Evolutionary conservation across 2,113 vertebrate genomes (phyloP).

Genomic region (Alces alces): DNA sequence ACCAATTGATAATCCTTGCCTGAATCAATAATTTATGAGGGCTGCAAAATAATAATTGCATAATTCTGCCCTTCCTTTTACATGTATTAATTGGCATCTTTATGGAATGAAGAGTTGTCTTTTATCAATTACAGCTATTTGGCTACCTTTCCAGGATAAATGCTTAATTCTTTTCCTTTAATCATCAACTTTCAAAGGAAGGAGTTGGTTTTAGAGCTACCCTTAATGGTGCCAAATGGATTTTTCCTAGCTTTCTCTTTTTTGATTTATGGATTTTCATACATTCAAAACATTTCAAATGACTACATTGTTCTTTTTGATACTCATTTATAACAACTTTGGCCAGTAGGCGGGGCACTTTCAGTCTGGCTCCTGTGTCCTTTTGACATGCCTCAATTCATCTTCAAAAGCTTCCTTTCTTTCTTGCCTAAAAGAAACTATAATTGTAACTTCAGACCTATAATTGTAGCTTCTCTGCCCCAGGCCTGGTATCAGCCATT

Average conservation of each 20-base stretch:
- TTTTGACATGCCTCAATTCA: slow-evolving; percentile 10
- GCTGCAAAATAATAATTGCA: slow-evolving; percentile 32
- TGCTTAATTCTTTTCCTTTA: neutral
- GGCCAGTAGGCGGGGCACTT: neutral
- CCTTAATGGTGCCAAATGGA: neutral
- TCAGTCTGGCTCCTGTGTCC: neutral
- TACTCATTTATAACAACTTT: slow-evolving; percentile 1
- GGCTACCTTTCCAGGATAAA: slow-evolving; percentile 5
- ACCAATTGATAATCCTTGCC: neutral
- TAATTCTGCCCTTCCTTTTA: slow-evolving; percentile 34
- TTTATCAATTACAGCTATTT: neutral
- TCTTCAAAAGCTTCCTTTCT: slow-evolving; percentile 22
- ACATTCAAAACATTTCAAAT: neutral
- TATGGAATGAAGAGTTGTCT: neutral
- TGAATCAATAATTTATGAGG: slow-evolving; percentile 3
- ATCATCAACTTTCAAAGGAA: slow-evolving; percentile 32
- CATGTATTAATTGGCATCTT: neutral
- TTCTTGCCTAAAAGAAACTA: neutral
- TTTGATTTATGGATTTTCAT: slow-evolving; percentile 17
- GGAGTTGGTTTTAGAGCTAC: neutral
- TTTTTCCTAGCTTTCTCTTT: neutral
- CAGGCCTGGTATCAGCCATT: neutral
- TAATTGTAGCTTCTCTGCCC: slow-evolving; percentile 3
- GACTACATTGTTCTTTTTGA: slow-evolving; percentile 1
- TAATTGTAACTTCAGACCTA: neutral